These are phyloP conservation scores for Pristionchus entomophagus DNA, from an alignment of 2,888 invertebrate species.

Conservation along the genomic window DNA sequence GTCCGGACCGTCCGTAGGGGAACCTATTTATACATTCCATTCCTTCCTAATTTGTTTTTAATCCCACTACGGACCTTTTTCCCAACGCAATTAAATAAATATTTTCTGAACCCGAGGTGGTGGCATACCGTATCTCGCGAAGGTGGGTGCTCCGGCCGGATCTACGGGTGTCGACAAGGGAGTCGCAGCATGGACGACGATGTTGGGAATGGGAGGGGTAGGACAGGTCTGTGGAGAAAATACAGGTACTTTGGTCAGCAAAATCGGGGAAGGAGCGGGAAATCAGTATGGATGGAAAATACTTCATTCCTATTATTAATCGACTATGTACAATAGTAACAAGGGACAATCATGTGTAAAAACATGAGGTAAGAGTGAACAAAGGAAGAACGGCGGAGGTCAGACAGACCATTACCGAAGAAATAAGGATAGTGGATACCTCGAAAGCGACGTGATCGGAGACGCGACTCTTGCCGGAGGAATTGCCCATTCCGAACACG, in stretches of 20 bases:
- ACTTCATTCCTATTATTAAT: no score
- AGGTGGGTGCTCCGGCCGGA: not conserved
- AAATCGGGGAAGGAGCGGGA: not conserved
- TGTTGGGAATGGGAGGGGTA: constrained; percentile 40
- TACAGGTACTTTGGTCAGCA: no score
- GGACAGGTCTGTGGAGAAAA: constrained; percentile 18
- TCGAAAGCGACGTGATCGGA: constrained; percentile 41
- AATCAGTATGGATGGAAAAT: no score
- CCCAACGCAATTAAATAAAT: not conserved
- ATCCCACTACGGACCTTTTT: no score
- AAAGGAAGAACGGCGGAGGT: no score
- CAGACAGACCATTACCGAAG: no score
- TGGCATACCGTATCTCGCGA: constrained; percentile 38
- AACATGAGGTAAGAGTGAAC: no score
- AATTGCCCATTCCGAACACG: constrained; percentile 31
- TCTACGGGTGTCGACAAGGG: not conserved
- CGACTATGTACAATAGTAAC: no score
- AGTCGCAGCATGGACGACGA: constrained; percentile 19
- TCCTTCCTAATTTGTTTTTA: not conserved
- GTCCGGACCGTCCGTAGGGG: not conserved
- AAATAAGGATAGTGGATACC: no score
- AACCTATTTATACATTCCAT: not conserved
- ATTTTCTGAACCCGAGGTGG: not conserved
- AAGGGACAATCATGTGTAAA: no score
- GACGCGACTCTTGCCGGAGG: constrained; percentile 31